These are phyloP conservation scores for Galendromus occidentalis DNA, from an alignment of 1,140 invertebrate genomes.

Conservation along the genomic window DNA sequence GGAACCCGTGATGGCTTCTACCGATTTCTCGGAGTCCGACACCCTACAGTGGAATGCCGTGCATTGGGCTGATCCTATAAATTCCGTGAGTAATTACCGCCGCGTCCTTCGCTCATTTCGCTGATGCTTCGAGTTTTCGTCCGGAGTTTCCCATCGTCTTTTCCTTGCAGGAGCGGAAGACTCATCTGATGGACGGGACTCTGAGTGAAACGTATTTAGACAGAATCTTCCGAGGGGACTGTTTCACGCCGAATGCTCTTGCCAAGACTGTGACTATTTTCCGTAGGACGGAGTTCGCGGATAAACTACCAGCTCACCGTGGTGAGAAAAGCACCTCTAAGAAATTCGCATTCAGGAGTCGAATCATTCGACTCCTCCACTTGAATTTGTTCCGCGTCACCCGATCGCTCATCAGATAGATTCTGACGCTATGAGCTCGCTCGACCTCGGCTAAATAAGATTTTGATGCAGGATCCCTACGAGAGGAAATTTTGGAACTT, in stretches of 20 bases:
- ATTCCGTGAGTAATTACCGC: neutral
- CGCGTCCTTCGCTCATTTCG: neutral
- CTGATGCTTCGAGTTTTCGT: neutral
- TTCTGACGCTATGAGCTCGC: too few species aligned
- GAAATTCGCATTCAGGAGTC: too few species aligned
- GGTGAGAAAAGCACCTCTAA: too few species aligned
- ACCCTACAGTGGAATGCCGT: neutral
- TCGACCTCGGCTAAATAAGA: too few species aligned
- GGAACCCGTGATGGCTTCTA: neutral
- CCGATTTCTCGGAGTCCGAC: neutral
- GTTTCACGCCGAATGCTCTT: neutral
- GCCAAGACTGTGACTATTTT: neutral
- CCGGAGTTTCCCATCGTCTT: neutral
- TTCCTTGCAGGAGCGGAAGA: neutral
- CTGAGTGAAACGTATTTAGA: neutral
- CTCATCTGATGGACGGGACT: neutral
- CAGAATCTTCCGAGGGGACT: neutral
- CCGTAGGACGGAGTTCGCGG: neutral
- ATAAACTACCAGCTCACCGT: neutral
- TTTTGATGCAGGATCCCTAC: neutral
- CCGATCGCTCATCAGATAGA: too few species aligned
- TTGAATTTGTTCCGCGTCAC: too few species aligned
- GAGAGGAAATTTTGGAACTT: neutral
- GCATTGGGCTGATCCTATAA: constrained; percentile 5
- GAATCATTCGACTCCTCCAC: too few species aligned